Evolutionary conservation across 2,113 vertebrate species (phyloP).

Genomic region (Sarotherodon lohbergeri): DNA sequence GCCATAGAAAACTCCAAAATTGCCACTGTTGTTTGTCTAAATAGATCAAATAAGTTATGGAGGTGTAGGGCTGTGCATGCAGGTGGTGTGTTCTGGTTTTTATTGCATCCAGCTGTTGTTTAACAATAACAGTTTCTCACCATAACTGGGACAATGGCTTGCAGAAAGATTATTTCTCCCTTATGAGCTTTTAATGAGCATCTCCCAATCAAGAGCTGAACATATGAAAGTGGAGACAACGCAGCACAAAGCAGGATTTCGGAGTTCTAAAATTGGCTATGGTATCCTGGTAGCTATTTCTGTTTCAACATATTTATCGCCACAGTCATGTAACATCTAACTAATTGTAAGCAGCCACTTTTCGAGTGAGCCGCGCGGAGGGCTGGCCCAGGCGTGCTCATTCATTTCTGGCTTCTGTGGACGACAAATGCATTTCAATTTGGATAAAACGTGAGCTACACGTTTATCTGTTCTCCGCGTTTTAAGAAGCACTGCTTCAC

Average conservation of each 20-base stretch:
- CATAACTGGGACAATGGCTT: background rate
- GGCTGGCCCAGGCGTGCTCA: background rate
- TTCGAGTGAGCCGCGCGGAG: fast-evolving
- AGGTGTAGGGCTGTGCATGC: background rate
- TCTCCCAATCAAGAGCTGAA: background rate
- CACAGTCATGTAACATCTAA: background rate
- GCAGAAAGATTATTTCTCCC: background rate
- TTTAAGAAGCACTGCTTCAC: background rate
- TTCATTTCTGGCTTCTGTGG: background rate
- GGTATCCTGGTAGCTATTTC: background rate
- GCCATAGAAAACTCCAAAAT: background rate
- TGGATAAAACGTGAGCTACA: background rate
- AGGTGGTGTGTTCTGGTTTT: background rate
- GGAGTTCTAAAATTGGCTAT: background rate
- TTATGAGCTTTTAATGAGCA: background rate
- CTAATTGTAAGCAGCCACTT: background rate
- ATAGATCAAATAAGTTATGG: background rate
- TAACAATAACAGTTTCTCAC: background rate
- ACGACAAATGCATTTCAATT: background rate
- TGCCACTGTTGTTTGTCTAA: background rate
- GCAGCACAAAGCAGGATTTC: background rate
- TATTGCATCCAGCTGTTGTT: background rate
- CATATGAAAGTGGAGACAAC: background rate
- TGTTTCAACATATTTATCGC: background rate
- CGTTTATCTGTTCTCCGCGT: background rate